A percentile compares a stretch with the other conserved stretches of the same genome.
Conservation (phyloP, 2,113 vertebrate species). For the Sterna hirundo region DNA sequence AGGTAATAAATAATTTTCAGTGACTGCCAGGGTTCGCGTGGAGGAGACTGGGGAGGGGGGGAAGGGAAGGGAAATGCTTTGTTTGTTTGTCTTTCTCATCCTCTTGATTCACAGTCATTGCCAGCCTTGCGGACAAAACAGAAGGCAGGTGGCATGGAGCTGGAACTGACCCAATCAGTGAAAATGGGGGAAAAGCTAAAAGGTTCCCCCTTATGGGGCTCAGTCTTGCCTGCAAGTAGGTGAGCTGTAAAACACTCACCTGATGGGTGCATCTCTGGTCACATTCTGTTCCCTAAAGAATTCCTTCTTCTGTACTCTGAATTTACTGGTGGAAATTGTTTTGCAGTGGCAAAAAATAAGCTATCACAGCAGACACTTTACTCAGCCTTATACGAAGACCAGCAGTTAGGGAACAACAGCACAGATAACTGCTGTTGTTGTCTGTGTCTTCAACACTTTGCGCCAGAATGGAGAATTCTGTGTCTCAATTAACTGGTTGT, state of each 20-base stretch:
- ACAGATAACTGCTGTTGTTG: background rate
- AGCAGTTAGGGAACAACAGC: background rate
- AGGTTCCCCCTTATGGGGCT: background rate
- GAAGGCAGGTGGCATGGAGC: background rate
- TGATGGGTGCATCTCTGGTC: background rate
- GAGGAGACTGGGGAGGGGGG: rapidly evolving
- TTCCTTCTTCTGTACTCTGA: background rate
- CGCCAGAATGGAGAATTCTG: background rate
- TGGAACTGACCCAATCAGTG: background rate
- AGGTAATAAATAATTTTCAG: background rate
- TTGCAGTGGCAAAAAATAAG: background rate
- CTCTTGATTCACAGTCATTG: rapidly evolving
- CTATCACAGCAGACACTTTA: background rate
- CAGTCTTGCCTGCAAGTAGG: background rate
- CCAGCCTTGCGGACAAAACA: background rate
- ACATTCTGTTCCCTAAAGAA: background rate
- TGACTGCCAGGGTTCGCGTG: background rate
- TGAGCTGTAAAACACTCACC: background rate
- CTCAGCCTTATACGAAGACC: background rate
- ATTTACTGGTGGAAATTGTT: background rate
- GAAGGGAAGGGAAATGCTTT: background rate
- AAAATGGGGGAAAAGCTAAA: background rate
- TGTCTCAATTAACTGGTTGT: background rate
- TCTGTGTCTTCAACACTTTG: background rate
- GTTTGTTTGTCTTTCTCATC: background rate